phyloP scores from a whole-genome alignment of 1,140 invertebrate species.

The Subanguina moxae region DNA sequence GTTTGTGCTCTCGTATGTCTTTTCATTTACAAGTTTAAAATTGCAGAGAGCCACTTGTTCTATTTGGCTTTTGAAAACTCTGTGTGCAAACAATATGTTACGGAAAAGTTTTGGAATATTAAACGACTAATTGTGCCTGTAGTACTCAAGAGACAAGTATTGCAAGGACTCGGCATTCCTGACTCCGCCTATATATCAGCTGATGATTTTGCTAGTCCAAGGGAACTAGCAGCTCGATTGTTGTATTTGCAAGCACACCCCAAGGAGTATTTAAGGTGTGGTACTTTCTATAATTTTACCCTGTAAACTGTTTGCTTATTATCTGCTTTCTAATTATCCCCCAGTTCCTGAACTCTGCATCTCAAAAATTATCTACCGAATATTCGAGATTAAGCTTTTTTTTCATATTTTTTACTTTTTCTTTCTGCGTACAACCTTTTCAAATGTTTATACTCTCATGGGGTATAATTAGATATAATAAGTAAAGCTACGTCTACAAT shows the following conservation, averaged over 20 bases:
- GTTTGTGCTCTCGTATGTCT: background rate
- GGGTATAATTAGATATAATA: too few relatives aligned
- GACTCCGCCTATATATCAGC: constrained; percentile 12
- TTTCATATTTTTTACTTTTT: too few relatives aligned
- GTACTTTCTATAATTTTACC: background rate
- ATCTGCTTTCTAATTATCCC: too few relatives aligned
- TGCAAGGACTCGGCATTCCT: constrained; percentile 3
- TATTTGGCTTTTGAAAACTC: constrained; percentile 72
- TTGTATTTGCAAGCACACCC: background rate
- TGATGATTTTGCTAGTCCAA: constrained; percentile 8
- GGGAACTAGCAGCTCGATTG: constrained; percentile 4
- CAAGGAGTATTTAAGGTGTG: constrained; percentile 9
- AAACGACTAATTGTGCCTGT: constrained; percentile 15
- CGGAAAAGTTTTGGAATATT: constrained; percentile 48
- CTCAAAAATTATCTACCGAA: too few relatives aligned
- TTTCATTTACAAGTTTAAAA: background rate
- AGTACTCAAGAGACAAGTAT: constrained; percentile 3
- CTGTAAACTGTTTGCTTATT: background rate
- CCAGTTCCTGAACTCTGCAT: too few relatives aligned
- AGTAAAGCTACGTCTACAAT: too few relatives aligned
- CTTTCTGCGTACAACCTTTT: too few relatives aligned
- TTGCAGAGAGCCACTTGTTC: constrained; percentile 65
- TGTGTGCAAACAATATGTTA: constrained; percentile 49
- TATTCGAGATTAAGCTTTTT: too few relatives aligned
- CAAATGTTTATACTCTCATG: too few relatives aligned